Percentiles rank a stretch among this genome's conserved stretches.
Evolutionary conservation across 1,140 invertebrate species (phyloP).

Genomic region (Solenopsis invicta): DNA sequence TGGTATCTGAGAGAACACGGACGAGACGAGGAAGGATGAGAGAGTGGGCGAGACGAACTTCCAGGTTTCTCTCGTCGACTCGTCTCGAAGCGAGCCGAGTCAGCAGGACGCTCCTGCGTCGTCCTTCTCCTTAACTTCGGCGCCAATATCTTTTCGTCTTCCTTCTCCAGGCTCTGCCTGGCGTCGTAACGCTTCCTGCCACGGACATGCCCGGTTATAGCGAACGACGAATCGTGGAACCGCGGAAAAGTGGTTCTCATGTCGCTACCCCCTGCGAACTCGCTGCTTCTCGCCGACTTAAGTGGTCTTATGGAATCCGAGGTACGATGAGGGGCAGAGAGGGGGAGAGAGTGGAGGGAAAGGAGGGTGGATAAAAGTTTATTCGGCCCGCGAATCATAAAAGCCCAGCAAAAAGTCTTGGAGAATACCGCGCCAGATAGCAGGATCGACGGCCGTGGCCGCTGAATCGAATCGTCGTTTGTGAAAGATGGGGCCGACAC

Average conservation of each 20-base stretch:
- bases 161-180: slow-evolving; percentile 36
- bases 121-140: slow-evolving; percentile 61
- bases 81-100: slow-evolving; percentile 67
- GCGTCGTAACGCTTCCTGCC: slow-evolving; percentile 63
- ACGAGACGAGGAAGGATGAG: not conserved
- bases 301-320: slow-evolving; percentile 58
- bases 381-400: slow-evolving; percentile 38
- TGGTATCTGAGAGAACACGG: not conserved
- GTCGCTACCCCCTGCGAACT: slow-evolving; percentile 50
- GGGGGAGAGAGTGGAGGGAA: too few relatives aligned
- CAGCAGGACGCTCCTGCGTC: slow-evolving; percentile 67
- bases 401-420: slow-evolving; percentile 43
- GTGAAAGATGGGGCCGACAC: slow-evolving; percentile 25
- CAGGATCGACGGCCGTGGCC: slow-evolving; percentile 13
- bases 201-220: slow-evolving; percentile 31
- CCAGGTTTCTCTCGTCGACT: slow-evolving; percentile 66
- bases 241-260: slow-evolving; percentile 41
- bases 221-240: slow-evolving; percentile 48
- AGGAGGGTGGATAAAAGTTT: slow-evolving; percentile 54
- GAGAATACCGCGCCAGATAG: slow-evolving; percentile 1
- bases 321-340: not conserved
- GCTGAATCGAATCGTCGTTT: slow-evolving; percentile 41
- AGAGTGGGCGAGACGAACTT: slow-evolving; percentile 47
- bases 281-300: slow-evolving; percentile 52
- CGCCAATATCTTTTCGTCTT: slow-evolving; percentile 75